Conservation (phyloP, 2,797 vertebrate genomes). For the Ceryle rudis region DNA sequence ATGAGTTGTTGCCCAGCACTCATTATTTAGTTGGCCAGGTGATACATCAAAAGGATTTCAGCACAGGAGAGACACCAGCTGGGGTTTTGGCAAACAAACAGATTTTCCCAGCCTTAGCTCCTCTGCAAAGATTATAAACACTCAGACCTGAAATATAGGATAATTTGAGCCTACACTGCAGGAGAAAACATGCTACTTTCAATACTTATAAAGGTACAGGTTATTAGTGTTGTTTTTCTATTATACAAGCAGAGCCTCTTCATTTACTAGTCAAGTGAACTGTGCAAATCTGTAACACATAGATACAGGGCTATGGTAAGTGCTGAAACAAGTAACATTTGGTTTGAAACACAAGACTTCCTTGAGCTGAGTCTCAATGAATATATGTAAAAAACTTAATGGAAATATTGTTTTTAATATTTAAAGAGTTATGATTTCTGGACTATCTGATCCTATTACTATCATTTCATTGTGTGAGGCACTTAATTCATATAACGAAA, state of each 20-base stretch:
- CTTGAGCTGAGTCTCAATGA: neutral
- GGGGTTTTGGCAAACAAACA: neutral
- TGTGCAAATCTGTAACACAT: fast-evolving
- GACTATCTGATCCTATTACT: neutral
- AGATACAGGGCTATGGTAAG: neutral
- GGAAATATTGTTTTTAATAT: neutral
- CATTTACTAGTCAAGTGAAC: neutral
- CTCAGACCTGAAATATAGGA: neutral
- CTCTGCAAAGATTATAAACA: neutral
- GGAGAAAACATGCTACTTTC: neutral
- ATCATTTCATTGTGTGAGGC: neutral
- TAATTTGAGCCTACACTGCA: neutral
- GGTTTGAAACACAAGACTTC: neutral
- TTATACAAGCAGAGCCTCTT: neutral
- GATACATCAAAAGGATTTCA: slow-evolving; percentile 20
- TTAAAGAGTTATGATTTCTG: neutral
- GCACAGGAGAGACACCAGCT: slow-evolving; percentile 3
- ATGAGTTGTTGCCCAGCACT: neutral
- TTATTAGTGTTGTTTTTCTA: neutral
- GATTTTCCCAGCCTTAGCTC: neutral
- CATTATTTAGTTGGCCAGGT: slow-evolving; percentile 3
- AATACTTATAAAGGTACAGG: neutral
- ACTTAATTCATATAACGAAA: neutral
- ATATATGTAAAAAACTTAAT: neutral
- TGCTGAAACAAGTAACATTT: neutral